Conservation (phyloP, 2,797 vertebrate genomes). For the Mycteria americana region DNA sequence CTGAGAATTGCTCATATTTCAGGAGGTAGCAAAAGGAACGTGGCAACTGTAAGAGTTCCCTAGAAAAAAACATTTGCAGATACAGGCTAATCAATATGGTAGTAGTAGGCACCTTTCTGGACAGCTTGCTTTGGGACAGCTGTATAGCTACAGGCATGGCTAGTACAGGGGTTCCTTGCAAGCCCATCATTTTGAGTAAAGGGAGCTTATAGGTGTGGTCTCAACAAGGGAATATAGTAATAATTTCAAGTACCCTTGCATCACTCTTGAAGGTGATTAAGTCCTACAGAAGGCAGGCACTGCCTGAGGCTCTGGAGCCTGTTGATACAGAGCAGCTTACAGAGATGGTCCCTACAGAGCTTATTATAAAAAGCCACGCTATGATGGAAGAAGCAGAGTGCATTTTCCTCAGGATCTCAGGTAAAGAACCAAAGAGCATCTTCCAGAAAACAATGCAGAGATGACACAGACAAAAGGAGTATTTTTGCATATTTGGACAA, state of each 20-base stretch:
- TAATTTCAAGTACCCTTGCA: neutral
- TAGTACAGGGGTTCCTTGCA: neutral
- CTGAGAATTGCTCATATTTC: neutral
- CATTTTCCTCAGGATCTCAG: neutral
- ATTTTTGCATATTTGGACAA: neutral
- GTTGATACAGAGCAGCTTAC: neutral
- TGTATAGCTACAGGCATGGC: neutral
- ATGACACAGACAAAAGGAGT: neutral
- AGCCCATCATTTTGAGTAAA: neutral
- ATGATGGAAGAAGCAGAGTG: neutral
- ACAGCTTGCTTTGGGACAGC: neutral
- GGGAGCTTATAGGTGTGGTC: neutral
- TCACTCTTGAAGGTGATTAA: neutral
- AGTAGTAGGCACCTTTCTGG: neutral
- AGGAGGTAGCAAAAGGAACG: neutral
- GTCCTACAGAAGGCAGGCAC: neutral
- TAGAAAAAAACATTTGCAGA: neutral
- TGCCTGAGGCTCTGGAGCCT: neutral
- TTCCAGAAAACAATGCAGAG: neutral
- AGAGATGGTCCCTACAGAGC: neutral
- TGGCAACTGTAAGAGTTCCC: neutral
- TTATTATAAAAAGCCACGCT: neutral
- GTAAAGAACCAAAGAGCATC: neutral
- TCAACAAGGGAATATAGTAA: neutral
- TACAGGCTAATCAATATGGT: too few species aligned